phyloP scores from a whole-genome alignment of 2,113 vertebrate genomes.

The Ancistrus triradiatus region DNA sequence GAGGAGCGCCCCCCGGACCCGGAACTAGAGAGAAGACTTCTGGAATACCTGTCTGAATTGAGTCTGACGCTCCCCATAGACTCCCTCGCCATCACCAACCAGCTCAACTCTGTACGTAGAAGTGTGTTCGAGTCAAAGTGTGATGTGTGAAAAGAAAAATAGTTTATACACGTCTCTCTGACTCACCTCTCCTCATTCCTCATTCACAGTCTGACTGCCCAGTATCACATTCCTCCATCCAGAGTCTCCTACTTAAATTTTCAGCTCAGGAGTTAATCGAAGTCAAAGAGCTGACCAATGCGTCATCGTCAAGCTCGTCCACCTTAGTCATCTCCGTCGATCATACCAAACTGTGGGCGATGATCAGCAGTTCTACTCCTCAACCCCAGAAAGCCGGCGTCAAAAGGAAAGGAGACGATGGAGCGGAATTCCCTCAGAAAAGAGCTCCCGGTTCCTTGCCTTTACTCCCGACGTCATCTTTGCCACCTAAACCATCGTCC shows the following conservation, averaged over 20 bases:
- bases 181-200: neutral
- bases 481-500: constrained; percentile 55
- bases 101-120: constrained; percentile 75
- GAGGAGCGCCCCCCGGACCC: constrained; percentile 80
- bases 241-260: constrained; percentile 88
- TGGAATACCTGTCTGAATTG: constrained; percentile 83
- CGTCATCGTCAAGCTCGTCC: constrained; percentile 45
- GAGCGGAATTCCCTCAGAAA: constrained; percentile 51
- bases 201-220: constrained; percentile 70
- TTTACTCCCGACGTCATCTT: constrained; percentile 51
- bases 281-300: constrained; percentile 67
- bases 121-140: neutral
- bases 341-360: constrained; percentile 87
- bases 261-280: constrained; percentile 90
- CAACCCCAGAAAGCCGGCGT: constrained; percentile 59
- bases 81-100: constrained; percentile 78
- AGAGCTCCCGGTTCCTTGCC: constrained; percentile 57
- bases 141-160: neutral
- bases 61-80: constrained; percentile 79
- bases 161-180: neutral
- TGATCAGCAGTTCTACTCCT: constrained; percentile 72
- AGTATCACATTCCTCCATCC: constrained; percentile 74
- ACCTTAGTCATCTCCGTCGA: constrained; percentile 84
- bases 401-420: constrained; percentile 72
- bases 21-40: constrained; percentile 80